Evolutionary conservation across 2,888 invertebrate genomes (phyloP).

Genomic region (Athalia rosae): DNA sequence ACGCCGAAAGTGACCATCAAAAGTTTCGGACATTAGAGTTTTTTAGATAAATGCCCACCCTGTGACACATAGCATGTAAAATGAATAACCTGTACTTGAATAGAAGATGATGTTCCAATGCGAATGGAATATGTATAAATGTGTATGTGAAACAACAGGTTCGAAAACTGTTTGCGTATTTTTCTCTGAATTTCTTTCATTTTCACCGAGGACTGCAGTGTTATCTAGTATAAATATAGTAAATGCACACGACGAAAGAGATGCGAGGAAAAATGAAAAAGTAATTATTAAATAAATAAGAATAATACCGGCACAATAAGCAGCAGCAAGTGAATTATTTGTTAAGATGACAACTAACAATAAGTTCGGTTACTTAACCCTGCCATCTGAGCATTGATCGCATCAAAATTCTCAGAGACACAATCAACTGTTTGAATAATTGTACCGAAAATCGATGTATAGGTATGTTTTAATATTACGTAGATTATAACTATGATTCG

Average conservation of each 20-base stretch:
- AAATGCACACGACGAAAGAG: background rate
- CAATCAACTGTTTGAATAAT: too few species aligned
- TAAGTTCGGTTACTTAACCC: background rate
- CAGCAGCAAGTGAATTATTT: too few species aligned
- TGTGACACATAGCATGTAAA: background rate
- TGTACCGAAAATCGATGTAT: too few species aligned
- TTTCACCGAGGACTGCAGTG: background rate
- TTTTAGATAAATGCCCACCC: too few species aligned
- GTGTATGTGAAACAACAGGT: background rate
- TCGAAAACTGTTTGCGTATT: background rate
- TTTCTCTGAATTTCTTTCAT: background rate
- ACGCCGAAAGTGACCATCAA: too few species aligned
- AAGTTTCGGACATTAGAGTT: too few species aligned
- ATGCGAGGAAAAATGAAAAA: background rate
- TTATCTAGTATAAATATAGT: conserved; percentile 8
- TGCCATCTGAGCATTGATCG: conserved; percentile 29
- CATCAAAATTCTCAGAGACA: conserved; percentile 16
- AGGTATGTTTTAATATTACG: too few species aligned
- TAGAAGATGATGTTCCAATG: background rate
- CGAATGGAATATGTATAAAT: background rate
- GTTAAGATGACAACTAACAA: too few species aligned
- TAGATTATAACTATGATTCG: background rate
- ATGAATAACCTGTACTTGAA: background rate
- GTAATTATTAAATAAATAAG: background rate
- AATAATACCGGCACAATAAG: background rate